Percentiles rank a stretch among this genome's conserved stretches.
Evolutionary conservation across 2,888 invertebrate species (phyloP).

Genomic region (Calephelis perditalis): DNA sequence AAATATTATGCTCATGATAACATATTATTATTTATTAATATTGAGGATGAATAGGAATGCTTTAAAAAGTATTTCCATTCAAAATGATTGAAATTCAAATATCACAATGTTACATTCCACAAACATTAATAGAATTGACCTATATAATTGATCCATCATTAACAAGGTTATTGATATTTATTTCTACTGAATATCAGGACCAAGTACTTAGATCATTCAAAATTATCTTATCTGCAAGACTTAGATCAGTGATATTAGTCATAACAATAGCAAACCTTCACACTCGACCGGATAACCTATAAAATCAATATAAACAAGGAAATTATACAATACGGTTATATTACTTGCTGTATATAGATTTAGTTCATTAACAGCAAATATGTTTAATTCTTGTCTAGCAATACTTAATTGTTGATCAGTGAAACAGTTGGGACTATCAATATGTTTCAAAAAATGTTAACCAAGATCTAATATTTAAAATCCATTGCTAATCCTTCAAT

Average conservation of each 20-base stretch:
- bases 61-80: no score
- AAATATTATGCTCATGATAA: no score
- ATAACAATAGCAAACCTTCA: background rate
- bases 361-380: no score
- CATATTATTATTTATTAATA: no score
- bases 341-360: background rate
- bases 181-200: background rate
- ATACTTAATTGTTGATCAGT: no score
- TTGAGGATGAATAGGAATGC: no score
- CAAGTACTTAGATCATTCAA: background rate
- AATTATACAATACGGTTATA: background rate
- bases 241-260: background rate
- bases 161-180: background rate
- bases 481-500: no score
- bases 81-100: no score
- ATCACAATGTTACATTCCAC: background rate
- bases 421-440: no score
- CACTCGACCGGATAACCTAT: background rate
- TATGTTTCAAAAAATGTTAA: no score
- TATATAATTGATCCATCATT: background rate
- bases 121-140: background rate
- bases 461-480: no score
- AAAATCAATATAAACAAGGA: slow-evolving; percentile 3
- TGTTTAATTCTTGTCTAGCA: no score
- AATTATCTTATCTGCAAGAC: background rate